Evolutionary conservation across 2,113 vertebrate genomes (phyloP), one percentile per base, ranked within the genome.

Genomic region (Ammodytes marinus): DNA sequence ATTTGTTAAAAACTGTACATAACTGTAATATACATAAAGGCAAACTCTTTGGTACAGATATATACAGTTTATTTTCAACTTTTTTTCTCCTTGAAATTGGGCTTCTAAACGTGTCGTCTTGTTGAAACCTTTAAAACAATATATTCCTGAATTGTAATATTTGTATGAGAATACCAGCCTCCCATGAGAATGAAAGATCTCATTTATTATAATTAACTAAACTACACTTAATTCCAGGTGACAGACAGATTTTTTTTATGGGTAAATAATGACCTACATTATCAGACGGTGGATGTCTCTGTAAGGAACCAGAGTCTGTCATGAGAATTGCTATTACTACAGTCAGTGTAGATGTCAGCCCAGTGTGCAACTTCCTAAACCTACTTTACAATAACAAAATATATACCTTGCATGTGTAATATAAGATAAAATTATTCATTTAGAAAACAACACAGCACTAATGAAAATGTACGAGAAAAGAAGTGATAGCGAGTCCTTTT

Each of bases 1-100:
- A 93, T 93, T 93, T 94, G 90, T 95, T 95, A 94, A 94, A 96
- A 95, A 96, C 95, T 95, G 95, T 96, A 96, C 95, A 96, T 89
- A 92, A 94, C 94, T 94, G 92, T 94, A 93, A 95, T 95, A 95
- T 95, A 96, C 94, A 95, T 94, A 94, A 94, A 95, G 93, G 94
- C 94, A 94, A 95, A 95, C 92, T 95, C 95, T 95, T 96, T 95
- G 95, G 95, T 95, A 95, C 93, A 95, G 89, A 94, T 95, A 95
- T 95, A 94, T 94, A 95, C 89, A 94, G 77, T 88, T 91, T 84
- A 87, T 91, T 92, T 84, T 71, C 78, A 83, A 27, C 71, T 82
- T 86, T 73, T 81, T 79, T 55, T 69, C 82, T 83, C 64, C 79
- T 73, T 85, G 74, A 71, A 68, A 73, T 63, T 76, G 88, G 84